A percentile compares a stretch with the other conserved stretches of the same genome.
Evolutionary conservation across 2,113 vertebrate genomes (phyloP).

Genomic region (Tachysurus fulvidraco): DNA sequence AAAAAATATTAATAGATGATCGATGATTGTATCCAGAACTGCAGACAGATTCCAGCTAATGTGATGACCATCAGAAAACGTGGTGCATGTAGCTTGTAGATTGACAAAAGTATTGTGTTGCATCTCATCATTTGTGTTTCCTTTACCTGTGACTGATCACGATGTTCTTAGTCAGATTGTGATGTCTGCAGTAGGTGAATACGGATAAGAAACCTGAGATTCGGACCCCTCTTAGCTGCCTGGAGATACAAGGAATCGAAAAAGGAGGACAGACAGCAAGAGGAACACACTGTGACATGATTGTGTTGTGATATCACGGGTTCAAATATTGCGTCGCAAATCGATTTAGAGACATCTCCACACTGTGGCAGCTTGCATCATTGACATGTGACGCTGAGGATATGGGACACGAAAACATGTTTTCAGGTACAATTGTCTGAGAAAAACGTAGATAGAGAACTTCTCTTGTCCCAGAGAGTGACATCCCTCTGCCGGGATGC

Average conservation of each 20-base stretch:
- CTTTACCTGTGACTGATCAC: not conserved
- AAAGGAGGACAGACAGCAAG: not conserved
- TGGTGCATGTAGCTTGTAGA: not conserved
- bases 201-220: not conserved
- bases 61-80: not conserved
- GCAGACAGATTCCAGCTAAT: not conserved
- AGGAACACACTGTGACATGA: conserved; percentile 1
- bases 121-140: not conserved
- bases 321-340: conserved; percentile 26
- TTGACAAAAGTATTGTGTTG: not conserved
- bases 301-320: conserved; percentile 14
- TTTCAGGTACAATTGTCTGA: not conserved
- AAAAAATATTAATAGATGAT: not conserved
- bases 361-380: conserved; percentile 25
- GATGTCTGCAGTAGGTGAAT: not conserved
- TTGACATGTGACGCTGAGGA: not conserved
- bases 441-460: not conserved
- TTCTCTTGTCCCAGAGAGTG: not conserved
- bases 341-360: conserved; percentile 19
- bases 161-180: not conserved
- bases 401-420: not conserved
- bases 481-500: not conserved
- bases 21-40: not conserved
- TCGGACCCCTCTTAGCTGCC: not conserved
- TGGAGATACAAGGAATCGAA: not conserved